Percentiles rank a stretch among this genome's conserved stretches.
Evolutionary conservation across 2,888 invertebrate genomes (phyloP).

Genomic region (Empis livida): DNA sequence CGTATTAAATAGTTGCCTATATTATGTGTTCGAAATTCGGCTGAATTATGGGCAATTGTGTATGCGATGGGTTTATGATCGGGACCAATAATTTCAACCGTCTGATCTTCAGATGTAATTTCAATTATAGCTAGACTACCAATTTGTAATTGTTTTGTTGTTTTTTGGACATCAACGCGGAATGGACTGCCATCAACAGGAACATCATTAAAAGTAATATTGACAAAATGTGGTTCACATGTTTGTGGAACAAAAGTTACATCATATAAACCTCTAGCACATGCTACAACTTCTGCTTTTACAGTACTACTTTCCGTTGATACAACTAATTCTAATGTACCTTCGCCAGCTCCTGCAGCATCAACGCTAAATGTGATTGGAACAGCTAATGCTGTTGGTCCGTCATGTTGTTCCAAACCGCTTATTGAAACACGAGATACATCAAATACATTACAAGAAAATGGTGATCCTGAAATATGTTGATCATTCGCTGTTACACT

Average conservation of each 20-base stretch:
- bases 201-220: conserved; percentile 89
- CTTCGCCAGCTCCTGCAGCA: conserved; percentile 89
- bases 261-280: conserved; percentile 81
- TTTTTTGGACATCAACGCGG: conserved; percentile 62
- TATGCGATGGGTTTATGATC: conserved; percentile 49
- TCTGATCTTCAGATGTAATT: conserved; percentile 47
- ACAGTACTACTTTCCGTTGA: conserved; percentile 82
- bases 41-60: conserved; percentile 45
- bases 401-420: conserved; percentile 44
- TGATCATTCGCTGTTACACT: conserved; percentile 71
- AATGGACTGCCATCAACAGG: conserved; percentile 84
- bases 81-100: conserved; percentile 51
- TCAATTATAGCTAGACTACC: conserved; percentile 45
- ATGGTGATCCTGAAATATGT: conserved; percentile 81
- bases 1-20: conserved; percentile 65
- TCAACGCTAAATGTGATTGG: conserved; percentile 89
- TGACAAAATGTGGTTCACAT: conserved; percentile 80
- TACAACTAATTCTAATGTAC: conserved; percentile 81
- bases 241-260: conserved; percentile 86
- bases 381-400: conserved; percentile 49
- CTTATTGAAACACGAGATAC: conserved; percentile 67
- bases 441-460: conserved; percentile 89
- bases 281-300: conserved; percentile 76
- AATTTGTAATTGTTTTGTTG: conserved; percentile 60
- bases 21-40: conserved; percentile 62